Conservation (phyloP, 2,113 vertebrate species). For the Cichladusa arquata region DNA sequence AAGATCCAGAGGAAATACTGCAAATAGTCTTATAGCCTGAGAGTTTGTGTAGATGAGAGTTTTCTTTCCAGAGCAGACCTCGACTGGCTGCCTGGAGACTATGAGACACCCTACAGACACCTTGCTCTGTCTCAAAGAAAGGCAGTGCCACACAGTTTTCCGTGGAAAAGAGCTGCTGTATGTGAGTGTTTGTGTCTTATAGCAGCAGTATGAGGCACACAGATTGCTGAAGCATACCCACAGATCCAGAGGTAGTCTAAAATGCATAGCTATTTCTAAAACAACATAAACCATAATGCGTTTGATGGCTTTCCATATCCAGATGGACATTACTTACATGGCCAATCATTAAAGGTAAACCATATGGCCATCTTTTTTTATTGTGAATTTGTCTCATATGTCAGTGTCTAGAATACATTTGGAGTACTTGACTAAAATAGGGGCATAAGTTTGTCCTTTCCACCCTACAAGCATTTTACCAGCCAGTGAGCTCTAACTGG, state of each 20-base stretch:
- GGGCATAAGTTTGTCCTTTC: neutral
- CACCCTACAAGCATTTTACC: neutral
- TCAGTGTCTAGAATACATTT: neutral
- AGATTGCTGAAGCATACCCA: neutral
- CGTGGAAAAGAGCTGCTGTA: neutral
- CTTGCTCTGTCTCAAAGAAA: neutral
- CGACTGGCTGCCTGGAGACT: fast-evolving
- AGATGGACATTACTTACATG: constrained; percentile 10
- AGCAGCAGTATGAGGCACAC: neutral
- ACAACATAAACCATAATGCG: neutral
- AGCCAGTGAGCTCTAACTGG: neutral
- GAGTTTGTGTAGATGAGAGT: neutral
- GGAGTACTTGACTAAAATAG: neutral
- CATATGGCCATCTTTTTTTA: neutral
- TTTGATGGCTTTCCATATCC: neutral
- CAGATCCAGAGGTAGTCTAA: neutral
- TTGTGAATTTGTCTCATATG: neutral
- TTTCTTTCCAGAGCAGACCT: neutral
- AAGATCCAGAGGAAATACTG: neutral
- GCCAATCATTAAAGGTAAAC: neutral
- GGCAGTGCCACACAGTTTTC: neutral
- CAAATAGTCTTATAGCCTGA: neutral
- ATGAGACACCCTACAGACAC: neutral
- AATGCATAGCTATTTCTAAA: neutral
- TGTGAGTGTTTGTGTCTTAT: neutral